Evolutionary conservation across 2,797 vertebrate species (phyloP).

Genomic region (Brachymystax lenok): DNA sequence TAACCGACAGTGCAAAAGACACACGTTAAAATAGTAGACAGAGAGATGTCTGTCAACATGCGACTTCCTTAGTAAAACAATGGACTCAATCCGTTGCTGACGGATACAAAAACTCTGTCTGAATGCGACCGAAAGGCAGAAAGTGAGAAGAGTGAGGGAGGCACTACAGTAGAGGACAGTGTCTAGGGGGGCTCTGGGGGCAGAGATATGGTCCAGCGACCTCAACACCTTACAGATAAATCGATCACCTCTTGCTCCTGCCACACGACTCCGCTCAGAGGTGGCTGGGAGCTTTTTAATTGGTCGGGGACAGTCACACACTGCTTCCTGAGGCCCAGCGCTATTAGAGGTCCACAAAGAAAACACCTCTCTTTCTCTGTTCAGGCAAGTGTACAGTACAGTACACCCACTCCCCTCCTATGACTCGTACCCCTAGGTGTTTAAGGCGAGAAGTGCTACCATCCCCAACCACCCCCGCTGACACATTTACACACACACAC

Average conservation of each 20-base stretch:
- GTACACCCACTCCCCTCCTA: slow-evolving; percentile 26
- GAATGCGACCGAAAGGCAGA: neutral
- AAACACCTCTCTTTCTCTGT: slow-evolving; percentile 11
- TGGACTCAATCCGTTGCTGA: neutral
- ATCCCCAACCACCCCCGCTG: neutral
- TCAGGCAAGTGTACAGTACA: slow-evolving; percentile 16
- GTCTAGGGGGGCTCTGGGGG: neutral
- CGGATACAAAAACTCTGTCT: neutral
- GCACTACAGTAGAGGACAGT: neutral
- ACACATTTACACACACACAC: neutral
- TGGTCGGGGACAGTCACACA: slow-evolving; percentile 25
- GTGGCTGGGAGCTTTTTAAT: slow-evolving; percentile 41
- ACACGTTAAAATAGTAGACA: too few species aligned
- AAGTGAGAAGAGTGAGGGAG: neutral
- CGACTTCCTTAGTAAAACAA: neutral
- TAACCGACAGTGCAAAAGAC: too few species aligned
- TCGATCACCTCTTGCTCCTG: slow-evolving; percentile 19
- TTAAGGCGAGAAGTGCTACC: neutral
- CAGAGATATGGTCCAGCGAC: neutral
- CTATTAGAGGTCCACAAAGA: slow-evolving; percentile 19
- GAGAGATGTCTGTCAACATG: too few species aligned
- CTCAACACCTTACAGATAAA: slow-evolving; percentile 1
- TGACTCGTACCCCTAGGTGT: slow-evolving; percentile 12
- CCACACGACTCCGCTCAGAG: slow-evolving; percentile 20
- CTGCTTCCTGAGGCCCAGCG: slow-evolving; percentile 5